phyloP scores from a whole-genome alignment of 2,113 vertebrate species.

The Petroica traversi region DNA sequence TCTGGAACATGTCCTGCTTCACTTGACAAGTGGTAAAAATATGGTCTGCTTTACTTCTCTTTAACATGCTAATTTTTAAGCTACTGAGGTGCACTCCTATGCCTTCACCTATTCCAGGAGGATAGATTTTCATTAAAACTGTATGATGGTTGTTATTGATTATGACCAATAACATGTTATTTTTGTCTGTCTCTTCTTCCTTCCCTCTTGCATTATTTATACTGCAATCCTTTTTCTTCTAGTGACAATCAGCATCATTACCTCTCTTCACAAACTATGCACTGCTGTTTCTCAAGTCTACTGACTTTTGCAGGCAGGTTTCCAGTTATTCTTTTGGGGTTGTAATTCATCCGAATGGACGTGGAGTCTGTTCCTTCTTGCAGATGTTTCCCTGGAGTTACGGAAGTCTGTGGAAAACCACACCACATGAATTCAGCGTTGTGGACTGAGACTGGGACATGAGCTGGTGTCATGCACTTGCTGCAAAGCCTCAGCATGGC shows the following conservation, averaged over 20 bases:
- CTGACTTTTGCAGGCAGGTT: constrained; percentile 4
- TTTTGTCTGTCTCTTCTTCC: constrained; percentile 12
- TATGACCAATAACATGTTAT: not conserved
- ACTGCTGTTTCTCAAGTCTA: not conserved
- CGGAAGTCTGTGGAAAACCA: not conserved
- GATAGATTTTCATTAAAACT: not conserved
- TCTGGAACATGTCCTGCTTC: not conserved
- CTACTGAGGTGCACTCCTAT: not conserved
- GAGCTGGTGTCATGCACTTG: not conserved
- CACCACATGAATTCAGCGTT: not conserved
- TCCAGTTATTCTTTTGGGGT: not conserved
- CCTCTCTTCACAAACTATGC: constrained; percentile 6
- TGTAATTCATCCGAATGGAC: not conserved
- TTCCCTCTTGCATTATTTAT: constrained; percentile 6
- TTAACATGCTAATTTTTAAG: not conserved
- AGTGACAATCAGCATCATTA: not conserved
- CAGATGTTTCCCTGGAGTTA: constrained; percentile 8
- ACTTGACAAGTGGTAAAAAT: constrained; percentile 30
- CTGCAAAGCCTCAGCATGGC: not conserved
- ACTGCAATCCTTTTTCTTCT: not conserved
- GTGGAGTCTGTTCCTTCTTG: not conserved
- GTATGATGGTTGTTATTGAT: not conserved
- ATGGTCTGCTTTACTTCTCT: not conserved
- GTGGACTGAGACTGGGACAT: not conserved
- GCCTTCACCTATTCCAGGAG: not conserved